These are phyloP conservation scores for Trichogramma evanescens DNA, from an alignment of 2,888 invertebrate genomes.

Conservation along the genomic window DNA sequence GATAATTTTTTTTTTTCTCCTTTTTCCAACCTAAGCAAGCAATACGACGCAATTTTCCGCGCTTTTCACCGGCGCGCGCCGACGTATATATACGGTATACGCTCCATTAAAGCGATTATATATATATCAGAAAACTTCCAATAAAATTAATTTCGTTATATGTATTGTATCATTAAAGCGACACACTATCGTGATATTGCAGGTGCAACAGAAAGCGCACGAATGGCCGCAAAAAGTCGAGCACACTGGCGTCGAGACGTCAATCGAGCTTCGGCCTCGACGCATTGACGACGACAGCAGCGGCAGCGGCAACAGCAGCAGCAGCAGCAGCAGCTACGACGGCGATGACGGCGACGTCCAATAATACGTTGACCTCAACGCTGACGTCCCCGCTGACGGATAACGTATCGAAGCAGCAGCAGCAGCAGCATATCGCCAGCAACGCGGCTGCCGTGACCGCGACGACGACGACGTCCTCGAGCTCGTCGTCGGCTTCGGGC, in stretches of 20 bases:
- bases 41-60: neutral
- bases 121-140: neutral
- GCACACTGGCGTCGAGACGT: slow-evolving; percentile 40
- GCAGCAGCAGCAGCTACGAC: slow-evolving; percentile 21
- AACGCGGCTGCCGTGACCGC: slow-evolving; percentile 23
- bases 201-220: slow-evolving; percentile 40
- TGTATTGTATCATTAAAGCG: slow-evolving; percentile 2
- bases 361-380: slow-evolving; percentile 4
- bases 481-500: slow-evolving; percentile 44
- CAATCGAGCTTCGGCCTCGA: slow-evolving; percentile 34
- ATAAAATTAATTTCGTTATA: neutral
- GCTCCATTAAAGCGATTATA: slow-evolving; percentile 1
- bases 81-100: neutral
- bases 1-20: neutral
- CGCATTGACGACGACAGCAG: slow-evolving; percentile 19
- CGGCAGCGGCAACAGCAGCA: slow-evolving; percentile 21
- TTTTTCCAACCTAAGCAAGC: neutral
- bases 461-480: slow-evolving; percentile 35
- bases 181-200: slow-evolving; percentile 22
- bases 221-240: slow-evolving; percentile 44
- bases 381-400: slow-evolving; percentile 39
- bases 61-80: neutral
- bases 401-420: slow-evolving; percentile 1
- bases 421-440: slow-evolving; percentile 19
- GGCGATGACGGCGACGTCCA: slow-evolving; percentile 27